Conservation (phyloP, 2,113 vertebrate genomes). For the Panurus biarmicus region DNA sequence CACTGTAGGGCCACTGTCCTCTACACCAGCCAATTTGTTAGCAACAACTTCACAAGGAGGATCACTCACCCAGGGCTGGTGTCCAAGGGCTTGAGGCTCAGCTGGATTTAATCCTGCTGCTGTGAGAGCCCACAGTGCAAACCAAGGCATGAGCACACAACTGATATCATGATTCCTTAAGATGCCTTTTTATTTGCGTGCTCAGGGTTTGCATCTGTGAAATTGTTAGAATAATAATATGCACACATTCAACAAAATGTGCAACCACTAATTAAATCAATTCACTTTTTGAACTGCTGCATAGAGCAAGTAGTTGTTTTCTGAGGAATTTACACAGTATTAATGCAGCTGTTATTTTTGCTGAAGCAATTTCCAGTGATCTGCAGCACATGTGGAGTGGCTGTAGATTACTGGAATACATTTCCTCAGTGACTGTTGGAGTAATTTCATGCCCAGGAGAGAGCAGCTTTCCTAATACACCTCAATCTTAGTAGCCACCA, state of each 20-base stretch:
- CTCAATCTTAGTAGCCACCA: neutral
- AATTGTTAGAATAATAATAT: neutral
- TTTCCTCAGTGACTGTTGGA: neutral
- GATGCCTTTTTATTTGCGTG: neutral
- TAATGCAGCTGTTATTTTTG: neutral
- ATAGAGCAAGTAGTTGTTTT: neutral
- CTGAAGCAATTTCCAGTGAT: neutral
- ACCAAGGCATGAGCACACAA: neutral
- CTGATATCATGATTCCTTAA: neutral
- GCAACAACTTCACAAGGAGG: neutral
- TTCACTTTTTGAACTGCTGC: neutral
- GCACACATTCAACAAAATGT: neutral
- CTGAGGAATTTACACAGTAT: neutral
- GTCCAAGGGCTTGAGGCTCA: neutral
- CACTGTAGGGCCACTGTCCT: neutral
- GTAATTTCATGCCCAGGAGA: slow-evolving; percentile 22
- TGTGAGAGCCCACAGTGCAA: neutral
- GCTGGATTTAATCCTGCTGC: neutral
- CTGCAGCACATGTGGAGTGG: neutral
- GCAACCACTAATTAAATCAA: neutral
- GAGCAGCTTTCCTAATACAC: neutral
- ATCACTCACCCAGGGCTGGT: neutral
- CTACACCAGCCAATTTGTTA: neutral
- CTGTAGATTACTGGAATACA: slow-evolving; percentile 10
- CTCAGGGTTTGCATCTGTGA: neutral